Evolutionary conservation across 2,797 vertebrate genomes (phyloP).

Genomic region (Brachyrhaphis roseni): DNA sequence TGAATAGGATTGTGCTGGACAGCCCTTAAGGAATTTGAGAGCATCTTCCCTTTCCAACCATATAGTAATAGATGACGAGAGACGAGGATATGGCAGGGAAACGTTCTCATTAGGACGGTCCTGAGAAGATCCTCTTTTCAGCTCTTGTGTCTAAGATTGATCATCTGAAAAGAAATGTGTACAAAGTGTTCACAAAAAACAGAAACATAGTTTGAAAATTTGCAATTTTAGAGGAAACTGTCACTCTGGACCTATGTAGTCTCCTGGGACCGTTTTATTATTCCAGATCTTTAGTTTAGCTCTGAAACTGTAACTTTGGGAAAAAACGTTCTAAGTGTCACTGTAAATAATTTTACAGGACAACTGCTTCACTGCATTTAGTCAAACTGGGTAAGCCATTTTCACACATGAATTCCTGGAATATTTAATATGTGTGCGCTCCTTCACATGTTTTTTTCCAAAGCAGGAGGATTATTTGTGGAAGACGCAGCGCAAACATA

Average conservation of each 20-base stretch:
- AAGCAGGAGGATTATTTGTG: background rate
- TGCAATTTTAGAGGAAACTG: background rate
- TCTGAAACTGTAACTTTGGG: background rate
- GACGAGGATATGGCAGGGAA: constrained; percentile 19
- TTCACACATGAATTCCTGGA: background rate
- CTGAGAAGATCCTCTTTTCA: constrained; percentile 34
- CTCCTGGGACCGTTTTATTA: background rate
- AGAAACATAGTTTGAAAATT: background rate
- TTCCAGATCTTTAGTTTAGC: background rate
- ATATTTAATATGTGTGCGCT: background rate
- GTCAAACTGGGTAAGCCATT: background rate
- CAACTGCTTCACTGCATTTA: background rate
- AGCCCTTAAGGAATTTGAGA: constrained; percentile 28
- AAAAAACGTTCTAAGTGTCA: background rate
- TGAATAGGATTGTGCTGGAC: constrained; percentile 59
- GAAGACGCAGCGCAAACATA: background rate
- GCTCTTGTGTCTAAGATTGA: constrained; percentile 47
- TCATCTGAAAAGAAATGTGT: constrained; percentile 55
- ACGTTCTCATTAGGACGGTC: constrained; percentile 26
- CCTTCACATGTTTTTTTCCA: background rate
- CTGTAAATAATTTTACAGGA: background rate
- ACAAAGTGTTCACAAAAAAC: constrained; percentile 5
- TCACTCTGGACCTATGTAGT: background rate
- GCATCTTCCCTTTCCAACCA: constrained; percentile 33
- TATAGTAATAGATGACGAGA: constrained; percentile 23